phyloP scores from a whole-genome alignment of 2,797 vertebrate species.

The Xyrichtys novacula region DNA sequence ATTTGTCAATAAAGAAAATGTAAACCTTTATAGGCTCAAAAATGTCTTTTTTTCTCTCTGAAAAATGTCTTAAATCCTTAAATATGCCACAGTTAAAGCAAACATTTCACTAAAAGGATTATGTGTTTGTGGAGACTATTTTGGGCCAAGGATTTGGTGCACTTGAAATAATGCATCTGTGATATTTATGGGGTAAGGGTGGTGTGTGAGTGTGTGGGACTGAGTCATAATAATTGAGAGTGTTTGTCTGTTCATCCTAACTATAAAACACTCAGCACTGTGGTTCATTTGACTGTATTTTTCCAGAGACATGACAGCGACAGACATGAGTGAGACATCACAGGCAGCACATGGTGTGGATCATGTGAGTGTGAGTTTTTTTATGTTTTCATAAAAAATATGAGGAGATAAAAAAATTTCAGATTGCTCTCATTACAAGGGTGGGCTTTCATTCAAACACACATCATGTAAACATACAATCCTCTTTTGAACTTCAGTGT shows the following conservation, averaged over 20 bases:
- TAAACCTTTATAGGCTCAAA: not conserved
- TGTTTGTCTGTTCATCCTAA: not conserved
- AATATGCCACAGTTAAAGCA: not conserved
- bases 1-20: not conserved
- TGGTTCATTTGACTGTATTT: not conserved
- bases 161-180: not conserved
- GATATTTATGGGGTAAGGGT: not conserved
- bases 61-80: not conserved
- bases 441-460: not conserved
- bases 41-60: not conserved
- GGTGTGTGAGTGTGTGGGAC: not conserved
- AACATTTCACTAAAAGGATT: not conserved
- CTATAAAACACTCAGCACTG: not conserved
- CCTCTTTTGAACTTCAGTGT: not conserved
- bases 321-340: not conserved
- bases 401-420: no score
- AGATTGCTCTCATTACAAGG: no score
- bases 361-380: not conserved
- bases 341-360: not conserved
- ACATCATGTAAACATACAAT: not conserved
- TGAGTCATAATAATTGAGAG: constrained; percentile 3
- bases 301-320: not conserved
- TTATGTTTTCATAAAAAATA: no score
- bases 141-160: constrained; percentile 1
- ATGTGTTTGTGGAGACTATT: not conserved